phyloP scores from a whole-genome alignment of 2,888 invertebrate species.

The Xanthia icteritia region DNA sequence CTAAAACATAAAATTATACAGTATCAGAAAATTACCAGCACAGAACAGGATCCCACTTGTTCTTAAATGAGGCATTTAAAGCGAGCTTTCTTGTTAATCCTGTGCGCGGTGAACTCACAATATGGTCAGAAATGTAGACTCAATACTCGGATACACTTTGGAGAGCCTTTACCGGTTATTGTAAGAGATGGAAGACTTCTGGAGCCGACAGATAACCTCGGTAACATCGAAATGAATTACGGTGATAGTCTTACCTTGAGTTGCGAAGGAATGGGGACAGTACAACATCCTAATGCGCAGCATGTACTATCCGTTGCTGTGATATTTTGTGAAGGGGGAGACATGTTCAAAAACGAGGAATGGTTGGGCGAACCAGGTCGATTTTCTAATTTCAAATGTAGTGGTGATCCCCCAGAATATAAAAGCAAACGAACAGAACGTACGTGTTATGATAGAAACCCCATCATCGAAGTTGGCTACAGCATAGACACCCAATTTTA shows the following conservation, averaged over 20 bases:
- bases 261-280: constrained; percentile 75
- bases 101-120: constrained; percentile 78
- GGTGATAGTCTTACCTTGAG: constrained; percentile 81
- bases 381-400: constrained; percentile 78
- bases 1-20: not conserved
- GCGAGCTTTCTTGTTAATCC: constrained; percentile 74
- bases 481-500: constrained; percentile 76
- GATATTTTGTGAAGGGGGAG: constrained; percentile 78
- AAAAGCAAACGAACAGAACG: constrained; percentile 76
- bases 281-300: constrained; percentile 76
- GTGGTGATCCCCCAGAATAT: constrained; percentile 73
- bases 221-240: constrained; percentile 76
- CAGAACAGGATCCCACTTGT: constrained; percentile 15
- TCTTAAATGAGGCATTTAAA: constrained; percentile 73
- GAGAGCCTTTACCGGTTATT: constrained; percentile 82
- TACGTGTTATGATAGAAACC: constrained; percentile 77
- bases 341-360: constrained; percentile 78
- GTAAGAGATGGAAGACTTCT: constrained; percentile 77
- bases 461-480: constrained; percentile 84
- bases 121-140: constrained; percentile 76
- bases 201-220: constrained; percentile 80
- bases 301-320: constrained; percentile 70
- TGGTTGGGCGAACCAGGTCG: constrained; percentile 77
- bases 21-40: not conserved
- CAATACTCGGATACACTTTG: constrained; percentile 79